Evolutionary conservation across 2,797 vertebrate genomes (phyloP).

Genomic region (Loris lydekkerianus): DNA sequence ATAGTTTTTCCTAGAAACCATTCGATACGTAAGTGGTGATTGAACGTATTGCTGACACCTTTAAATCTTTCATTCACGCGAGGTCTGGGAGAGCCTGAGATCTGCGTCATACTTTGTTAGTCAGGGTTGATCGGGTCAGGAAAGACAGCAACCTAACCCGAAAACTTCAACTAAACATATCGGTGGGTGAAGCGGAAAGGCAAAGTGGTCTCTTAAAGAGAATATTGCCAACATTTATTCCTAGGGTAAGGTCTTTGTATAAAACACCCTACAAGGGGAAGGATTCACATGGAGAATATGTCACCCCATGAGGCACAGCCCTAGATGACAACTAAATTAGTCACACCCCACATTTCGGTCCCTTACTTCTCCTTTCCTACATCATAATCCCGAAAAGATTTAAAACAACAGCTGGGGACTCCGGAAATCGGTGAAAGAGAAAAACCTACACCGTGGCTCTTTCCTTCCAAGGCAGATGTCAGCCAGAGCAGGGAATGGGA

Average conservation of each 20-base stretch:
- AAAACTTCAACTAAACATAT: background rate
- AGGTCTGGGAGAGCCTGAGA: background rate
- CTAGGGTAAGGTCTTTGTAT: background rate
- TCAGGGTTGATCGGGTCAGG: background rate
- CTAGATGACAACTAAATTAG: background rate
- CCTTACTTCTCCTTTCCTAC: background rate
- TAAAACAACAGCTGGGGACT: background rate
- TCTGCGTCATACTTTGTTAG: background rate
- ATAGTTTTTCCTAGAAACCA: background rate
- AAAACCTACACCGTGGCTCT: background rate
- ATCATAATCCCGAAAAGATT: background rate
- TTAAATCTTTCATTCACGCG: background rate
- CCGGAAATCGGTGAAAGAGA: background rate
- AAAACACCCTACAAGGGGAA: background rate
- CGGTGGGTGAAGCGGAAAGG: background rate
- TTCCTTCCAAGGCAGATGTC: background rate
- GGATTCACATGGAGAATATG: background rate
- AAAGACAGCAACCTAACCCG: background rate
- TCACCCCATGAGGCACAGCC: background rate
- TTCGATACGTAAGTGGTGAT: background rate
- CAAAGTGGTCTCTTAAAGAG: background rate
- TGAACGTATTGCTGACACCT: background rate
- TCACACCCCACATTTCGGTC: background rate
- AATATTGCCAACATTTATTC: background rate
- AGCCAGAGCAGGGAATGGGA: background rate